Conservation (phyloP, 2,888 invertebrate genomes). For the Agrochola litura region DNA sequence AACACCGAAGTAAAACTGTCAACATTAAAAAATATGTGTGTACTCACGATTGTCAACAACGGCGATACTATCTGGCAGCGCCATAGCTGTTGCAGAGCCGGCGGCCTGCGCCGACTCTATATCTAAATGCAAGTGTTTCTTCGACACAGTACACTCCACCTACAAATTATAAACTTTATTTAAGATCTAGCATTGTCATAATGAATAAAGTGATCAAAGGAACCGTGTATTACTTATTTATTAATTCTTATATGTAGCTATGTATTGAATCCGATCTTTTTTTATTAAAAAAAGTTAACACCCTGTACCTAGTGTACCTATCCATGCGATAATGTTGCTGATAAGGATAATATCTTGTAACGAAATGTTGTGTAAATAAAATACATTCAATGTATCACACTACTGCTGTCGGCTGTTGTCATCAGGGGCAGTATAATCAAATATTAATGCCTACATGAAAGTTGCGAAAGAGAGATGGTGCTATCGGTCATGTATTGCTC, state of each 20-base stretch:
- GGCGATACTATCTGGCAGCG: constrained; percentile 64
- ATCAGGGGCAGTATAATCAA: neutral
- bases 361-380: neutral
- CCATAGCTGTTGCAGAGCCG: constrained; percentile 72
- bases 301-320: neutral
- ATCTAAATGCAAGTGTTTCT: constrained; percentile 77
- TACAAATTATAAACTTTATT: constrained; percentile 50
- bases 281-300: neutral
- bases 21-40: neutral
- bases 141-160: constrained; percentile 76
- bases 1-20: neutral
- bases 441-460: neutral
- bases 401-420: neutral
- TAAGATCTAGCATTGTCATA: neutral
- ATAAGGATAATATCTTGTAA: neutral
- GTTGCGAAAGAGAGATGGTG: neutral
- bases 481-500: neutral
- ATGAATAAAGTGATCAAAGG: neutral
- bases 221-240: neutral
- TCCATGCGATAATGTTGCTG: neutral
- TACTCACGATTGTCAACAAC: constrained; percentile 77
- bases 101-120: constrained; percentile 78
- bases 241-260: neutral
- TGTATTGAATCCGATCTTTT: neutral
- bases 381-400: neutral